Base-by-base conservation (phyloP, 2,113 vertebrate genomes). In the Ceyx margarethae region DNA sequence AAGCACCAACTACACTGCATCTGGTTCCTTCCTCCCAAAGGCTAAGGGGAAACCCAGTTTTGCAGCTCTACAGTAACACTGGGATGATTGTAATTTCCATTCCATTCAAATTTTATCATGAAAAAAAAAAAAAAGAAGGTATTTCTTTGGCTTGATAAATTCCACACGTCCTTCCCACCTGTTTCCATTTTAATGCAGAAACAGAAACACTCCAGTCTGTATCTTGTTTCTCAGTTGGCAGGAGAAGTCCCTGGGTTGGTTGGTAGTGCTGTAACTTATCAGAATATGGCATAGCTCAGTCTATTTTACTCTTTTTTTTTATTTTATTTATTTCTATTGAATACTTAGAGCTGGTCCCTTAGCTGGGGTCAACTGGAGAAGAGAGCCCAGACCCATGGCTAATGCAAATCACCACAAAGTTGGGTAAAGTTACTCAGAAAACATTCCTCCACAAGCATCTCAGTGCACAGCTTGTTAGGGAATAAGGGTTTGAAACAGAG, bases 161-260 rank as follows among this genome's bases (percentile, higher is more conserved):
- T 96, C 91, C 91, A 96, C 21, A 4, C 78, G 12, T 91, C 67
- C 93, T 94, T 96, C 90, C 92, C 96, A 97, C 92, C 94, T 95
- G 91, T 95, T 97, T 97, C 93, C 79, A 96, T 97, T 97, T 96
- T 94, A 94, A 81, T 78, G 89, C 94, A 96, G 96, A 97, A 97
- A 94, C 96, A 97, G 95, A 96, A 97, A 94, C 85, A 81, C 66
- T 88, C 58, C 67, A 84, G 89, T 94, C 94, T 16, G 4, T 91
- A 77, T 93, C 89, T 94, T 81, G 56, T 94, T 97, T 96, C 96
- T 91, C 88, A 86, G 78, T 62, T 91, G 58, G 37, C 76, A 94
- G 81, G 50, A 93, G 82, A 87, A 91, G 33, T 87, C 77, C 29
- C 45, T 58, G 56, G 45, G 61, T 72, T 8, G 4, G 28, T 69